These are phyloP conservation scores for Olivierus martensii DNA, from an alignment of 1,140 invertebrate species.

Conservation along the genomic window DNA sequence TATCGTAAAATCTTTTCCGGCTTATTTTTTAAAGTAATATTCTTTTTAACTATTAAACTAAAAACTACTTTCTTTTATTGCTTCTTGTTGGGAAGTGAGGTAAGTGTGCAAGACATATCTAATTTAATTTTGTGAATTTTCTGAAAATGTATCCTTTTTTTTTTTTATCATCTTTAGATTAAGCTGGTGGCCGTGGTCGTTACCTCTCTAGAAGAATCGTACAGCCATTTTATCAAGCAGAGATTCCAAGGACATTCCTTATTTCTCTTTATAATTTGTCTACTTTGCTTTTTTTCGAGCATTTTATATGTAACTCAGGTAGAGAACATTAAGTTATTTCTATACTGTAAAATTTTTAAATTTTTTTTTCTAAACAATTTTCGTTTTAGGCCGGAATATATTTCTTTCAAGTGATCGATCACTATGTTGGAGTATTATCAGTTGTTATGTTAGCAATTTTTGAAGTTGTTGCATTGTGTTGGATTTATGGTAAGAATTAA, in stretches of 20 bases:
- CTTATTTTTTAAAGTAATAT: too few relatives aligned
- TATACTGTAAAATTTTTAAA: too few relatives aligned
- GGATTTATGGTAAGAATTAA: conserved; percentile 52
- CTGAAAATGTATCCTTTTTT: too few relatives aligned
- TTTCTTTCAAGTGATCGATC: conserved; percentile 82
- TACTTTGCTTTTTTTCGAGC: conserved; percentile 6
- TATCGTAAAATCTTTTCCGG: too few relatives aligned
- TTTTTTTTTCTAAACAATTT: not conserved
- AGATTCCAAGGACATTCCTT: conserved; percentile 15
- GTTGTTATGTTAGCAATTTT: conserved; percentile 86
- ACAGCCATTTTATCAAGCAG: conserved; percentile 15
- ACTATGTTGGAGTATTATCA: conserved; percentile 77
- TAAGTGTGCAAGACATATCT: too few relatives aligned
- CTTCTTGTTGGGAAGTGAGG: too few relatives aligned
- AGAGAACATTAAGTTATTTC: too few relatives aligned
- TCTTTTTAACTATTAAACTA: too few relatives aligned
- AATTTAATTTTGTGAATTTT: too few relatives aligned
- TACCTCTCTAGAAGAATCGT: conserved; percentile 14
- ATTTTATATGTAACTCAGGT: conserved; percentile 16
- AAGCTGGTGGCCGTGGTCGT: conserved; percentile 15
- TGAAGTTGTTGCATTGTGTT: conserved; percentile 75
- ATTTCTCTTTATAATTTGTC: conserved; percentile 9
- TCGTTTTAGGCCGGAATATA: conserved; percentile 68
- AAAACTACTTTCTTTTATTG: too few relatives aligned
- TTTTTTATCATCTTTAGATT: not conserved